Base-by-base conservation (phyloP, 2,888 invertebrate species). In the Acholoe squamosa region DNA sequence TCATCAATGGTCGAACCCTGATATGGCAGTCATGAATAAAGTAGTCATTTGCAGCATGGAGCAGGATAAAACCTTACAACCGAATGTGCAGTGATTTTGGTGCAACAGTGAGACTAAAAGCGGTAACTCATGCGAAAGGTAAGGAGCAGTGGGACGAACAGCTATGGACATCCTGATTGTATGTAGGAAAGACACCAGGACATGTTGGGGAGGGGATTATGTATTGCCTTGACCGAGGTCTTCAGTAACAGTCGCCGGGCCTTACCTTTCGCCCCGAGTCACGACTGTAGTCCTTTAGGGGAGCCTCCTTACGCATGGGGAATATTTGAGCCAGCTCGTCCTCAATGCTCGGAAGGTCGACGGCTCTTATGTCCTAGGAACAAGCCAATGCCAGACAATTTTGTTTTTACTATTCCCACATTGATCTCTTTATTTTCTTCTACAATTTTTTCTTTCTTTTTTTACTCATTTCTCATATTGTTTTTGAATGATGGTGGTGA, bases 241-340 rank as follows among this genome's bases (percentile, higher is more conserved):
- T n/a, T 19, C 61, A 61, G 61, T n/a, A 61, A n/a, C 61, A 61
- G 61, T n/a, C 19, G 61, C 61, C 19, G 67, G 34, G 61, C 61
- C 89, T 67, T 89, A 71, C 90, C 90, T 90, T 90, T 28, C 90
- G 93, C 31, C 94, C 91, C 31, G 94, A 93, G 91, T 94, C 94
- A 91, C 89, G 89, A 34, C 89, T 89, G 89, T 89, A 89, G 89
- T 89, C 89, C 91, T 91, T 91, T 84, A 92, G 91, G 61, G 92
- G 90, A n/a, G 93, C 90, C 33, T 51, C 88, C 67, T 56, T 77
- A 77, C 93, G 92, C 89, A 93, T 93, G 84, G 95, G 94, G 92
- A 95, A 95, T 34, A 95, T 95, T 92, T 93, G 93, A 31, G 95
- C 95, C 88, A 95, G 91, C 92, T 95, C 95, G 92, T 95, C 95